Evolutionary conservation across 1,140 invertebrate genomes (phyloP).

Genomic region (Frieseomelitta varia): DNA sequence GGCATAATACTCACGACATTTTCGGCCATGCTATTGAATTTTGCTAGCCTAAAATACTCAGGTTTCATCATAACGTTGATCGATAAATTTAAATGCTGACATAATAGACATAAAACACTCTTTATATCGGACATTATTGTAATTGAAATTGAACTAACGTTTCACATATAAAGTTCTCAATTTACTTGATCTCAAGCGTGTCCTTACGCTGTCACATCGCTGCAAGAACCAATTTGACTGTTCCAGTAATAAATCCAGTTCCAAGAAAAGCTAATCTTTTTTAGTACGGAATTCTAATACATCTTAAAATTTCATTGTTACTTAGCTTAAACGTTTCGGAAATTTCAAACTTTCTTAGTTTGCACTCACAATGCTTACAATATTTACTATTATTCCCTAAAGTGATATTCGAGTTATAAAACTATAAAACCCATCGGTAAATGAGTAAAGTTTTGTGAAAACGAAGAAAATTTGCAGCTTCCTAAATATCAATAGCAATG

Average conservation of each 20-base stretch:
- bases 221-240: no score
- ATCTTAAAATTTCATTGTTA: neutral
- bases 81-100: constrained; percentile 65
- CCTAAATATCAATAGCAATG: neutral
- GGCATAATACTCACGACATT: constrained; percentile 60
- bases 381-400: neutral
- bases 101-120: constrained; percentile 63
- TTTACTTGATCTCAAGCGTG: neutral
- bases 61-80: constrained; percentile 60
- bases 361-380: no score
- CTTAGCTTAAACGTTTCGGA: no score
- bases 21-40: constrained; percentile 58
- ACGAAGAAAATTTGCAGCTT: neutral
- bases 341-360: neutral
- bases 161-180: neutral
- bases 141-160: neutral
- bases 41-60: constrained; percentile 70
- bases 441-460: neutral
- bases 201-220: neutral
- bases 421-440: neutral
- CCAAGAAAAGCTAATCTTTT: neutral
- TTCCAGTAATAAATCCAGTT: neutral
- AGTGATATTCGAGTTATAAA: neutral
- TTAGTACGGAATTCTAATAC: neutral
- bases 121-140: constrained; percentile 67